phyloP scores from a whole-genome alignment of 2,797 vertebrate species.

The Lophotriccus pileatus region DNA sequence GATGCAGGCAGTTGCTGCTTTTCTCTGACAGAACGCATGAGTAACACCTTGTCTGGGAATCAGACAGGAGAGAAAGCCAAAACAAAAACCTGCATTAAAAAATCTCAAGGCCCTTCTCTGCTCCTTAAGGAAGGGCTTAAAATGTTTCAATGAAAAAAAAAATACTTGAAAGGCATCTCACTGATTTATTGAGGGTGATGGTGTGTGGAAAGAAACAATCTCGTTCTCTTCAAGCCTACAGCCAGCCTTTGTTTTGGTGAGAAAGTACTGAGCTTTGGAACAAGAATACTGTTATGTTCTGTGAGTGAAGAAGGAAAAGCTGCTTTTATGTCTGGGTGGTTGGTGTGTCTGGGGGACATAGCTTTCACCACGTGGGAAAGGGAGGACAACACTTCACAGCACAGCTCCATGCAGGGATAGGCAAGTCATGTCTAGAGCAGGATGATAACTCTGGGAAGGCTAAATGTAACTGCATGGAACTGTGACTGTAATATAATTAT shows the following conservation, averaged over 20 bases:
- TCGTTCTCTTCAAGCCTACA: slow-evolving; percentile 29
- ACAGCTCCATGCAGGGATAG: not conserved
- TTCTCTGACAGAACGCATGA: not conserved
- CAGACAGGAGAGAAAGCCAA: not conserved
- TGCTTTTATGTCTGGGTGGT: not conserved
- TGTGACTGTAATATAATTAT: not conserved
- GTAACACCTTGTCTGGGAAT: slow-evolving; percentile 5
- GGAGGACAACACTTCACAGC: not conserved
- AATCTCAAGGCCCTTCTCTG: not conserved
- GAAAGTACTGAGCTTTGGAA: not conserved
- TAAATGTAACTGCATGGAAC: not conserved
- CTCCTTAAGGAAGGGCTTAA: not conserved
- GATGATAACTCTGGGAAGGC: not conserved
- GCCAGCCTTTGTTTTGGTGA: not conserved
- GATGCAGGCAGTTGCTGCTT: not conserved
- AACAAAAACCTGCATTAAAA: not conserved
- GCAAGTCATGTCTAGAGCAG: not conserved
- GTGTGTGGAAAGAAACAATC: slow-evolving; percentile 23
- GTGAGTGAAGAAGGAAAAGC: not conserved
- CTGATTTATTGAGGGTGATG: slow-evolving; percentile 53
- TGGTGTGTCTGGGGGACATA: not conserved
- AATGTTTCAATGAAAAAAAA: not conserved
- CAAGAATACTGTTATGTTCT: not conserved
- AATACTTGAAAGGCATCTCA: slow-evolving; percentile 27
- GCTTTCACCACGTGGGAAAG: not conserved